Percentiles rank a stretch among this genome's conserved stretches.
Conservation (phyloP, 2,888 invertebrate species). For the Noctua janthina region DNA sequence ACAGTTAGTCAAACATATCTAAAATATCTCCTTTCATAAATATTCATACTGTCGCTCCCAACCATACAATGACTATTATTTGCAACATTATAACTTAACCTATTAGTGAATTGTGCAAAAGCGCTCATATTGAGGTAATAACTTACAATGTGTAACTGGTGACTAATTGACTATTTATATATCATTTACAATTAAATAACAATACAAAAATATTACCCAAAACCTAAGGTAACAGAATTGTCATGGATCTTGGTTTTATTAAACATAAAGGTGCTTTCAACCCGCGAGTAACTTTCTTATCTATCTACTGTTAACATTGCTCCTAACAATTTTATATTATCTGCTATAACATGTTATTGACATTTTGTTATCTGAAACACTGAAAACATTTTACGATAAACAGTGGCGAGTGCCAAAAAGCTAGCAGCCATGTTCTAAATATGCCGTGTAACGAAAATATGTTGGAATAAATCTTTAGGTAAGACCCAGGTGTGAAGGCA, state of each 20-base stretch:
- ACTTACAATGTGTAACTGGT: conserved; percentile 89
- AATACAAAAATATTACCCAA: conserved; percentile 79
- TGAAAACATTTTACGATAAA: conserved; percentile 56
- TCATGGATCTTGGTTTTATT: conserved; percentile 79
- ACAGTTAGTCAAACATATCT: conserved; percentile 67
- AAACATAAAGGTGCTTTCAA: conserved; percentile 54
- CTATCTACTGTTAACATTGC: conserved; percentile 38
- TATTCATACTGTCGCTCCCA: conserved; percentile 52
- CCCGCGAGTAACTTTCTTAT: conserved; percentile 31
- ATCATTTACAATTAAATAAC: conserved; percentile 76
- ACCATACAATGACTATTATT: conserved; percentile 76
- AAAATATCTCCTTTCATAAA: conserved; percentile 54
- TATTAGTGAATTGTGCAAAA: conserved; percentile 89
- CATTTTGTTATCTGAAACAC: conserved; percentile 58
- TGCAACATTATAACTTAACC: conserved; percentile 78
- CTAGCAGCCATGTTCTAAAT: conserved; percentile 23
- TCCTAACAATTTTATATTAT: conserved; percentile 35
- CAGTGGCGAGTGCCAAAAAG: conserved; percentile 53
- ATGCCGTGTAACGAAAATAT: conserved; percentile 58
- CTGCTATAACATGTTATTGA: conserved; percentile 51
- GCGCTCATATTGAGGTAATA: conserved; percentile 89
- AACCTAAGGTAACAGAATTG: conserved; percentile 87
- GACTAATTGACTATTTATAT: conserved; percentile 87
- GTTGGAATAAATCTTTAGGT: conserved; percentile 40
- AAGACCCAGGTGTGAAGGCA: conserved; percentile 50